A percentile compares a stretch with the other conserved stretches of the same genome.
Conservation (phyloP, 1,140 invertebrate species). For the Gryllus bimaculatus region DNA sequence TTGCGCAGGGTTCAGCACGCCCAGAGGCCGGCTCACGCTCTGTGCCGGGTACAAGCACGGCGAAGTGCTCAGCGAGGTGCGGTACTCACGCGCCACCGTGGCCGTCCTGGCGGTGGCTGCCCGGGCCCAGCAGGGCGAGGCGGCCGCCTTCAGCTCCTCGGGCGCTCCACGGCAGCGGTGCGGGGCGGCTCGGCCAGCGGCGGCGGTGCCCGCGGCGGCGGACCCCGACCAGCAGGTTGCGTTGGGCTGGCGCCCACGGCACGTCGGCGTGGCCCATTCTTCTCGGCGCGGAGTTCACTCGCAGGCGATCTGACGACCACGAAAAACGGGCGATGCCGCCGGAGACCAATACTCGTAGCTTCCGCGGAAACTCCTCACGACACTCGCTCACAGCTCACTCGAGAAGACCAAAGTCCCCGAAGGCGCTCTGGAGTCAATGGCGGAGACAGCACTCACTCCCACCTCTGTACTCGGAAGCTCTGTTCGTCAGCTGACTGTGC, state of each 20-base stretch:
- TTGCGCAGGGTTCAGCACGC: slow-evolving; percentile 52
- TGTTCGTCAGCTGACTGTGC: no score
- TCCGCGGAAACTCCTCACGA: no score
- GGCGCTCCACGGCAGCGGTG: slow-evolving; percentile 35
- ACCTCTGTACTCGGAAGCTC: no score
- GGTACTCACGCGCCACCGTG: slow-evolving; percentile 54
- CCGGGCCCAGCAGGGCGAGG: slow-evolving; percentile 47
- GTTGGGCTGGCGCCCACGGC: slow-evolving; percentile 25
- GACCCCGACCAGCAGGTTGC: not conserved
- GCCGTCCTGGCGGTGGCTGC: slow-evolving; percentile 42
- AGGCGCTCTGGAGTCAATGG: no score
- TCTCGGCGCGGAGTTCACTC: slow-evolving; percentile 7
- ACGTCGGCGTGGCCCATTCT: slow-evolving; percentile 40
- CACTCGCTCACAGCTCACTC: no score
- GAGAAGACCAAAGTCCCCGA: no score
- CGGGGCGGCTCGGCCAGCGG: slow-evolving; percentile 30
- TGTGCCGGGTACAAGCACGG: slow-evolving; percentile 49
- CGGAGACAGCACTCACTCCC: no score
- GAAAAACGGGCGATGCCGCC: no score
- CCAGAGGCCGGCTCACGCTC: slow-evolving; percentile 48
- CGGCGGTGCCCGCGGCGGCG: slow-evolving; percentile 26
- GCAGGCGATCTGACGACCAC: no score
- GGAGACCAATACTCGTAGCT: no score
- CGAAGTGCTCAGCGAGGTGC: slow-evolving; percentile 55
- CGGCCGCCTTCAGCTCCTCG: slow-evolving; percentile 52